A percentile compares a stretch with the other conserved stretches of the same genome.
phyloP scores from a whole-genome alignment of 1,140 invertebrate species.

The Hirudo medicinalis region DNA sequence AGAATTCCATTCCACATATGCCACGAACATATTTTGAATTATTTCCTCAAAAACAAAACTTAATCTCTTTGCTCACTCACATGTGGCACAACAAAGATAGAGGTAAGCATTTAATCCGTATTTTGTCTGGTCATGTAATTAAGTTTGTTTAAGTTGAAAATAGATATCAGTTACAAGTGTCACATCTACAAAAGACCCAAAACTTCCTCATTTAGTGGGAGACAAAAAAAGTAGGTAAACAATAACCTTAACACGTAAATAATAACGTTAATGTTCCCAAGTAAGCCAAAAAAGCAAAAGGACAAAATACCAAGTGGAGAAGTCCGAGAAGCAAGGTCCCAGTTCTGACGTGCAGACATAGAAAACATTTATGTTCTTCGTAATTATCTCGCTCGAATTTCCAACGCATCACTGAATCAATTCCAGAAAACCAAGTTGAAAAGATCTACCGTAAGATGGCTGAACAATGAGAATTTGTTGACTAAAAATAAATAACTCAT shows the following conservation, averaged over 20 bases:
- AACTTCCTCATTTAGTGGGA: background rate
- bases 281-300: background rate
- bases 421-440: too few species aligned
- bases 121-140: too few species aligned
- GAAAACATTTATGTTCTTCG: constrained; percentile 48
- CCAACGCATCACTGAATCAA: constrained; percentile 17
- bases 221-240: background rate
- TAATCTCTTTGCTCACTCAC: too few species aligned
- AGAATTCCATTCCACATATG: too few species aligned
- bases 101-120: too few species aligned
- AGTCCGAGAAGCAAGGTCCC: constrained; percentile 64
- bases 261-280: background rate
- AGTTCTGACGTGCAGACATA: constrained; percentile 67
- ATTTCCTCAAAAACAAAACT: too few species aligned
- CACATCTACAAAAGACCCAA: background rate
- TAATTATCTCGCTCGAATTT: constrained; percentile 27
- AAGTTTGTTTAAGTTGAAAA: too few species aligned
- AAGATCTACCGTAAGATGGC: too few species aligned
- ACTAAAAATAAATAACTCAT: too few species aligned
- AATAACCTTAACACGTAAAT: background rate
- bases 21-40: too few species aligned
- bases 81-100: too few species aligned
- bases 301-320: constrained; percentile 54
- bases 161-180: background rate
- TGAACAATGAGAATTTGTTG: too few species aligned